These are phyloP conservation scores for Oscheius sp. DNA, from an alignment of 2,888 invertebrate species.

Conservation along the genomic window DNA sequence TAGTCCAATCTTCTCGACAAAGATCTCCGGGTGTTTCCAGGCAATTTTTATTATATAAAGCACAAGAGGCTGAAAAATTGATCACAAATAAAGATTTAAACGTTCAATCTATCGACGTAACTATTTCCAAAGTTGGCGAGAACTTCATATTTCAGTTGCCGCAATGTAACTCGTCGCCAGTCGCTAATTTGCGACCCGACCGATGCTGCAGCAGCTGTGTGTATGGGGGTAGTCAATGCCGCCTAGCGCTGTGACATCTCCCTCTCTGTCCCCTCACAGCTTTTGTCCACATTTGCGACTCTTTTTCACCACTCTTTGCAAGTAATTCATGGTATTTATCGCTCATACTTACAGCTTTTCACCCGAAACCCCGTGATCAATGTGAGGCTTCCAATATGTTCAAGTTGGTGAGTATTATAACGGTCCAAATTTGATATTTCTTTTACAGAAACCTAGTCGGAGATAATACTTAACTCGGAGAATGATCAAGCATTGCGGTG, in stretches of 20 bases:
- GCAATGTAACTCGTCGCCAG: neutral
- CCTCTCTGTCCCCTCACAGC: neutral
- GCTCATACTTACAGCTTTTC: neutral
- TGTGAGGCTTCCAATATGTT: neutral
- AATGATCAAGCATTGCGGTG: too few species aligned
- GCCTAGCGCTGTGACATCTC: neutral
- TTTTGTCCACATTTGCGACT: neutral
- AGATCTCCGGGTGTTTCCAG: too few species aligned
- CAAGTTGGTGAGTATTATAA: neutral
- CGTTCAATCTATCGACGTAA: too few species aligned
- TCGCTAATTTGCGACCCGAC: neutral
- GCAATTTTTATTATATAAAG: too few species aligned
- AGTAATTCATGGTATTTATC: neutral
- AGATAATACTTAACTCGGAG: too few species aligned
- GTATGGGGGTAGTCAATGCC: conserved; percentile 4
- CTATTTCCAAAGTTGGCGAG: too few species aligned
- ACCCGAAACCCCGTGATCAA: neutral
- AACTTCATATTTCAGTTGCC: neutral
- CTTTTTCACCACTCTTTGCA: too few species aligned
- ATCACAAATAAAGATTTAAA: too few species aligned
- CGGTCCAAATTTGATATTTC: too few species aligned
- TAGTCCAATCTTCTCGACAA: too few species aligned
- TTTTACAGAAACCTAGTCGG: too few species aligned
- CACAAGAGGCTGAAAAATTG: too few species aligned
- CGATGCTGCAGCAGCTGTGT: conserved; percentile 1